phyloP scores from a whole-genome alignment of 2,888 invertebrate species.

The Melanophora roralis region DNA sequence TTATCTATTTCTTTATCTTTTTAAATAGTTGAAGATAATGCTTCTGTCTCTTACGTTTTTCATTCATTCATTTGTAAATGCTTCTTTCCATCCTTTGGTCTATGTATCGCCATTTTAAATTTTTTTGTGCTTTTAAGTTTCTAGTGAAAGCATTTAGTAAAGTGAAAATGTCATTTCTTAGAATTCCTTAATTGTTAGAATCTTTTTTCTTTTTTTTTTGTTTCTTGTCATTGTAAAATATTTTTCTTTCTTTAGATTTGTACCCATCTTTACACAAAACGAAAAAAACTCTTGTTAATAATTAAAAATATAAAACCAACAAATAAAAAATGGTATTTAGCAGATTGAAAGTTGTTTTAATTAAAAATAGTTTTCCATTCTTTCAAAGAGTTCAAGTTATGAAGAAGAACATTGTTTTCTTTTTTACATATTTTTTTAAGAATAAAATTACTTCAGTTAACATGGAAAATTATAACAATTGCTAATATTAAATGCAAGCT shows the following conservation, averaged over 20 bases:
- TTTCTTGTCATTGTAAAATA: constrained; percentile 8
- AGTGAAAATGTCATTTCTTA: constrained; percentile 66
- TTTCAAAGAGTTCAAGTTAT: constrained; percentile 38
- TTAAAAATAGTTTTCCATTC: constrained; percentile 64
- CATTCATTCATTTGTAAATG: constrained; percentile 4
- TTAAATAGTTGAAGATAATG: neutral
- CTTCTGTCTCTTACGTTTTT: neutral
- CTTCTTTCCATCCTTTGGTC: neutral
- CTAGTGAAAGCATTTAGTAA: constrained; percentile 48
- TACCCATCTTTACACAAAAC: constrained; percentile 40
- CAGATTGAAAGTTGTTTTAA: constrained; percentile 64
- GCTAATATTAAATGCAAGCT: constrained; percentile 20
- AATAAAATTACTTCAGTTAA: neutral
- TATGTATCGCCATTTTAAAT: neutral
- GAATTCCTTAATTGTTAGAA: constrained; percentile 66
- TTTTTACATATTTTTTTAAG: neutral
- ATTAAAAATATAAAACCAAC: constrained; percentile 28
- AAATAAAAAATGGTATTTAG: constrained; percentile 61
- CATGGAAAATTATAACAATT: constrained; percentile 6
- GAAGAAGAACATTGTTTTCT: constrained; percentile 23
- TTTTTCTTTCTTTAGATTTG: constrained; percentile 16
- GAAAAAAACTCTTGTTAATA: constrained; percentile 37
- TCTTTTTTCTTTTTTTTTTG: constrained; percentile 53
- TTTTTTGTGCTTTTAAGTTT: constrained; percentile 19
- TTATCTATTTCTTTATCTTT: neutral